Evolutionary conservation across 1,140 invertebrate species (phyloP).

Genomic region (Drosophila kohkoa): DNA sequence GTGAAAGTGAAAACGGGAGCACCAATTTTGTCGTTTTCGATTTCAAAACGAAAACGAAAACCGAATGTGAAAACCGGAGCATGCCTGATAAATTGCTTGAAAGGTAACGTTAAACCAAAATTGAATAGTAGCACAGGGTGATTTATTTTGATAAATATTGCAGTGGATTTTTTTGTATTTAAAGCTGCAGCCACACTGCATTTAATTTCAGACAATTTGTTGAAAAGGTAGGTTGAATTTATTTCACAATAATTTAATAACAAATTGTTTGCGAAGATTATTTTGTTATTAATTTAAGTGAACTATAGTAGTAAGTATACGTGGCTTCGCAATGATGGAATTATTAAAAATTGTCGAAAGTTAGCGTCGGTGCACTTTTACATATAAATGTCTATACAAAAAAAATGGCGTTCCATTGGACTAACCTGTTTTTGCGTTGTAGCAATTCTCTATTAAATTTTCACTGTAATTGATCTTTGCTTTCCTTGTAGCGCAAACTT

Average conservation of each 20-base stretch:
- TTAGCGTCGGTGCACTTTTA: constrained; percentile 1
- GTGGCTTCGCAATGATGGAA: no score
- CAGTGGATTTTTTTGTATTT: neutral
- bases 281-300: neutral
- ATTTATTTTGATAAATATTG: constrained; percentile 8
- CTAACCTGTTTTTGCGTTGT: constrained; percentile 21
- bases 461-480: neutral
- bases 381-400: neutral
- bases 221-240: constrained; percentile 23
- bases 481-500: constrained; percentile 23
- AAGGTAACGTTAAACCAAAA: no score
- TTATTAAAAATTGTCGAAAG: neutral
- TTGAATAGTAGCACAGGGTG: constrained; percentile 13
- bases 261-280: neutral
- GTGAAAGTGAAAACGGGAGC: no score
- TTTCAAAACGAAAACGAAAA: no score
- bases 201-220: constrained; percentile 26
- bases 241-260: constrained; percentile 24
- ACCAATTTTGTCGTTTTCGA: no score
- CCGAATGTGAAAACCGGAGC: no score
- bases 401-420: constrained; percentile 36
- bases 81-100: no score
- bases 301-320: no score
- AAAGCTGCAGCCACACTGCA: constrained; percentile 1
- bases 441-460: neutral